Base-by-base conservation (phyloP, 2,888 invertebrate species). In the Drosophila peninsularis region DNA sequence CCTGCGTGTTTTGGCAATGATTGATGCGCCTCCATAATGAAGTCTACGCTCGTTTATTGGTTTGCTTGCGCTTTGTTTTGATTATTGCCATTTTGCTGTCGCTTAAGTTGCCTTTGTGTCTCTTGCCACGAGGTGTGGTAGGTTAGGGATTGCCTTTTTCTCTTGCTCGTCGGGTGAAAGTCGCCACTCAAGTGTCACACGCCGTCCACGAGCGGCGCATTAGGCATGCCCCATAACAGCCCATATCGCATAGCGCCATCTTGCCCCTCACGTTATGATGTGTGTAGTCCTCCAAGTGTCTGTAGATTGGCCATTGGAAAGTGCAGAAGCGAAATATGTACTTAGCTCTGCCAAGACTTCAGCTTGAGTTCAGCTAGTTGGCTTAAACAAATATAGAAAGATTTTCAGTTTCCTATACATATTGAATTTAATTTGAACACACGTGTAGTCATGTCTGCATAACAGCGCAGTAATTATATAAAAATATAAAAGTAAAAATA, bases 41-140 rank as follows among this genome's bases (percentile, higher is more conserved):
- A 82, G 86, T 80, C 85, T 73, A 66, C 77, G 80, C 52, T 76
- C 74, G 85, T 67, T 76, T 67, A 60, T 75, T 83, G 79, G 79
- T 84, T 85, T 79, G 77, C 70, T 82, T 61, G 49, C 62, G 69
- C 80, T 85, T 75, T 86, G 87, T 88, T 88, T 84, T 88, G 84
- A 86, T 88, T 86, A 84, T 75, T 80, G 71, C 82, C 76, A 82
- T 80, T 82, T 84, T 74, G 78, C 62, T 57, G 78, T 67, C 77
- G 67, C 75, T 77, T 78, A 69, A 62, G 60, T 58, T 71, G 67
- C 62, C 71, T 79, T 76, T 80, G 77, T 75, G 55, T 53, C 50
- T 60, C 62, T 64, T 61, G 49, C 55, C 19, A 42, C 62, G 53
- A 83, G 83, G 83, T 83, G 83, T 83, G 83, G 88, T 83, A 83